Conservation (phyloP, 1,140 invertebrate genomes). For the Mya arenaria region DNA sequence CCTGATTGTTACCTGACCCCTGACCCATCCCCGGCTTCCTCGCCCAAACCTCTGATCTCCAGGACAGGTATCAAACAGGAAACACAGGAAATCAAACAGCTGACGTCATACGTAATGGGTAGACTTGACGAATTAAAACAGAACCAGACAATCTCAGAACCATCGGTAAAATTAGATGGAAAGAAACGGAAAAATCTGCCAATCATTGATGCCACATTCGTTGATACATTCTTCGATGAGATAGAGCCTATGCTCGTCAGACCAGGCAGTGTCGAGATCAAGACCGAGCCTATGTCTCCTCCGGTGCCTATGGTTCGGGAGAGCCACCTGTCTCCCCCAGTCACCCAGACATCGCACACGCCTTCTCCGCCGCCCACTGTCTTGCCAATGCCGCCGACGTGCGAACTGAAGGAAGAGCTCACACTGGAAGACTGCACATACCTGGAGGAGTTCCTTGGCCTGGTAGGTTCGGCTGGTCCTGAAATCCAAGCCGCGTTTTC, state of each 20-base stretch:
- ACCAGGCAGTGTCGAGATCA: constrained; percentile 30
- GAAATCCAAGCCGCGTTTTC: constrained; percentile 43
- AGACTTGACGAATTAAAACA: constrained; percentile 56
- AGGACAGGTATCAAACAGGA: constrained; percentile 42
- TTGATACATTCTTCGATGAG: constrained; percentile 75
- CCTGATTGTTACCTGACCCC: constrained; percentile 76
- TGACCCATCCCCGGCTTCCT: constrained; percentile 74
- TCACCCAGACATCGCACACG: not conserved
- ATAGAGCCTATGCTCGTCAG: constrained; percentile 21
- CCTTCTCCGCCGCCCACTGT: not conserved
- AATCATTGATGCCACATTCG: constrained; percentile 71
- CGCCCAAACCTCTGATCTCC: constrained; percentile 67
- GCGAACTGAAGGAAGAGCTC: constrained; percentile 45
- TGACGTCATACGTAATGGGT: constrained; percentile 53
- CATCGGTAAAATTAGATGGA: no score
- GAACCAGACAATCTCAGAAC: constrained; percentile 1
- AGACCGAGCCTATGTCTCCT: constrained; percentile 48
- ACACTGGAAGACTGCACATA: constrained; percentile 59
- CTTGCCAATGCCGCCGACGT: not conserved
- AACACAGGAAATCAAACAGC: constrained; percentile 59
- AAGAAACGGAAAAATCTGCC: constrained; percentile 68
- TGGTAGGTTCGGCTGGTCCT: constrained; percentile 54
- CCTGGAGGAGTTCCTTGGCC: constrained; percentile 70
- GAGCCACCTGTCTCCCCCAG: not conserved
- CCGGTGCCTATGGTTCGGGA: constrained; percentile 22